phyloP scores from a whole-genome alignment of 2,113 vertebrate genomes.

The Megaceryle maxima region DNA sequence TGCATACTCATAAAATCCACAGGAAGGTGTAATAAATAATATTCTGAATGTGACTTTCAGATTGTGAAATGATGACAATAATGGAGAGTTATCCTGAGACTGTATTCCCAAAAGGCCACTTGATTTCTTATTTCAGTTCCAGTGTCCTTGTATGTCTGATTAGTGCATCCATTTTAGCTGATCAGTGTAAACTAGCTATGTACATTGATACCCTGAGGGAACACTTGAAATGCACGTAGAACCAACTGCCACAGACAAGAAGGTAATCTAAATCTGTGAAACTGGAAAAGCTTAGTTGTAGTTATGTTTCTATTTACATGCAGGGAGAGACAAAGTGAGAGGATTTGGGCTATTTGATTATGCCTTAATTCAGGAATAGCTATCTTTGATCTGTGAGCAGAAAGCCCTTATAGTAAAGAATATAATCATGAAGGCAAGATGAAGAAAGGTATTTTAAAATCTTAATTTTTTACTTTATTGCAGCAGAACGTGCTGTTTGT shows the following conservation, averaged over 20 bases:
- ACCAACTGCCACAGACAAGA: neutral
- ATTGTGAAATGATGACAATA: constrained; percentile 51
- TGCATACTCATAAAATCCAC: neutral
- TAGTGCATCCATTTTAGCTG: neutral
- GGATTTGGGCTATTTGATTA: neutral
- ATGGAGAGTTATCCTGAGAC: constrained; percentile 45
- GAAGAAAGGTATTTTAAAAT: neutral
- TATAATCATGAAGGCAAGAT: neutral
- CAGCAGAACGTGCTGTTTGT: neutral
- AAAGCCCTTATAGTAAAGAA: neutral
- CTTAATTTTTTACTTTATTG: neutral
- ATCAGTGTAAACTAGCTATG: constrained; percentile 32
- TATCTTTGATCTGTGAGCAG: neutral
- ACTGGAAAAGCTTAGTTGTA: neutral
- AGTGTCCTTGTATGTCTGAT: constrained; percentile 52
- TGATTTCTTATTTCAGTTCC: constrained; percentile 51
- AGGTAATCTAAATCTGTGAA: neutral
- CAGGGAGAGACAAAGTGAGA: neutral
- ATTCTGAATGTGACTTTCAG: constrained; percentile 62
- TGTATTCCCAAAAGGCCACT: constrained; percentile 42
- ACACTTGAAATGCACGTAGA: neutral
- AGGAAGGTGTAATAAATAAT: constrained; percentile 3
- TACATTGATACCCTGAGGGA: neutral
- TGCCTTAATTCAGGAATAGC: neutral
- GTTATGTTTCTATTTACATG: neutral